Evolutionary conservation across 2,888 invertebrate species (phyloP), one percentile per base, ranked within the genome.

Genomic region (Caradrina kadenii): DNA sequence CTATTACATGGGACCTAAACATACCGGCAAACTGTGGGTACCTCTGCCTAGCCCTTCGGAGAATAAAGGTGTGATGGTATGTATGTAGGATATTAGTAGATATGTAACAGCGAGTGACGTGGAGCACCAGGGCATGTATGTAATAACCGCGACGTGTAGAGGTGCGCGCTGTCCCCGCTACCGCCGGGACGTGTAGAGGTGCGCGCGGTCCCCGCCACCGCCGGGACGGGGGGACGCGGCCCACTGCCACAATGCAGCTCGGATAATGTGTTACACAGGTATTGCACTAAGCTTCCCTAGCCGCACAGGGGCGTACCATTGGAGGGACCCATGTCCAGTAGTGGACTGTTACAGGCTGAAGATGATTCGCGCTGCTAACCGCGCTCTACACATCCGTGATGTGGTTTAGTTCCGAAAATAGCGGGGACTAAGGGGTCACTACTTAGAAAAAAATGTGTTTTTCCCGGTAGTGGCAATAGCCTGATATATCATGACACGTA

Each of bases 141-240:
- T 68, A 67, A 64, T 73, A 68, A 59, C 48, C 39, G 54, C 19
- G 55, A 19, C 55, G 79, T 67, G 73, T 64, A 68, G 68, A 78
- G 79, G 42, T 17, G 21, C 35, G 35, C 53, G 4, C 31, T 19
- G 10, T 19, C 5, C 13, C 15, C n/a, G n/a, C n/a, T n/a, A 4
- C 50, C 52, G 13, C 15, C n/a, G 59, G 4, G 1, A 2, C n/a
- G 45, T n/a, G n/a, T n/a, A n/a, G n/a, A n/a, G 4, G 45, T 17
- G 42, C 1, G 4, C 17, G 49, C 17, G 7, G 22, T 7, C 19
- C 55, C n/a, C n/a, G n/a, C n/a, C 15, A 4, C 50, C 52, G 13
- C 15, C n/a, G 59, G 4, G 1, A 2, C n/a, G 45, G 4, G 45
- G 45, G 42, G 4, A 13, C 17, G 49, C 17, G 7, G 22, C 15